Evolutionary conservation across 2,797 vertebrate species (phyloP), one percentile per base, ranked within the genome.

Genomic region (Loris lydekkerianus): DNA sequence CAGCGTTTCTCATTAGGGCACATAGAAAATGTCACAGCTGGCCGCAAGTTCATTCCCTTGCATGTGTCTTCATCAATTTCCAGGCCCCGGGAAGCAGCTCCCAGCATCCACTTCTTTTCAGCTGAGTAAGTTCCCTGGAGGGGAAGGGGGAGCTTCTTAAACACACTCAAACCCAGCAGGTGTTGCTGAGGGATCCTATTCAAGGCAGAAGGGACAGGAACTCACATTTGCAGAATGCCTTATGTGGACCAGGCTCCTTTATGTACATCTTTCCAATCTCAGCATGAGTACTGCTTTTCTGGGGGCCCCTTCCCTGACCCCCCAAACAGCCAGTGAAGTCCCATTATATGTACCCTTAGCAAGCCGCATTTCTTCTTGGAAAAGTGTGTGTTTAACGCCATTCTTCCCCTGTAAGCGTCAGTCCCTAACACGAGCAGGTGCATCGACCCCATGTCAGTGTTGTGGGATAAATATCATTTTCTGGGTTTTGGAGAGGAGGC

Each of bases 61-160:
- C 77, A n/a, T 49, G 63, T 2, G 4, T 94, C 95, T 96, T 85
- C 93, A 89, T 89, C 94, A 63, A 23, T 94, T 86, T 89, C 86
- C 78, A 94, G 63, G 90, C 31, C 82, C 43, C 86, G 46, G 78
- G 46, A 93, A 92, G 43, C 65, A n/a, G 40, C 86, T 83, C 78
- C 85, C 70, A 86, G 88, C 8, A 2, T 72, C 73, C 27, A 23
- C 10, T 49, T 81, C 88, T 76, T 93, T 90, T 93, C 82, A 91
- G 53, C 84, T 86, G 75, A 80, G 31, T 83, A 37, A 46, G 10
- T 23, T 94, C 69, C 82, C 94, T 37, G 17, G 37, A 34, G 31
- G 63, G 29, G 3, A 17, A 18, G 23, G n/a, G 25, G 53, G 73
- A 34, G 10, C 29, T 91, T 83, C 58, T 69, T 73, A 77, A 89